Percentiles rank a stretch among this genome's conserved stretches.
These are phyloP conservation scores for Dolichopus griseipennis DNA, from an alignment of 2,888 invertebrate genomes.

Conservation along the genomic window DNA sequence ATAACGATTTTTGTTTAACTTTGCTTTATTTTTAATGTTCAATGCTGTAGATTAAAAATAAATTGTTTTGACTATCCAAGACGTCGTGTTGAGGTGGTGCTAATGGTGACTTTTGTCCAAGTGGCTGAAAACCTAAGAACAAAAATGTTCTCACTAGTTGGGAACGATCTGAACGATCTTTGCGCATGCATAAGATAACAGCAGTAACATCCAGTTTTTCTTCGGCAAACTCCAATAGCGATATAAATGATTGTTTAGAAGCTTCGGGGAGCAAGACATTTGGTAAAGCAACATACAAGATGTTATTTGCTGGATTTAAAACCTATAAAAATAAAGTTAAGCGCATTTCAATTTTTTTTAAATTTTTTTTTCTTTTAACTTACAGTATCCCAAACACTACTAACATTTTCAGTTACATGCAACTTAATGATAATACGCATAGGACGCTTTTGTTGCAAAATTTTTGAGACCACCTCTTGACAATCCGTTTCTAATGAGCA, in stretches of 20 bases:
- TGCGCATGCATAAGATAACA: constrained; percentile 68
- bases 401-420: constrained; percentile 66
- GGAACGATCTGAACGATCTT: constrained; percentile 74
- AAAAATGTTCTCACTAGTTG: constrained; percentile 89
- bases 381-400: constrained; percentile 78
- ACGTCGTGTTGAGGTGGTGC: constrained; percentile 51
- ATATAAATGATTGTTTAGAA: constrained; percentile 91
- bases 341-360: too few relatives aligned
- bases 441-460: constrained; percentile 58
- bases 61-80: constrained; percentile 52
- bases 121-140: constrained; percentile 88
- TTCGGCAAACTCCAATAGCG: constrained; percentile 90
- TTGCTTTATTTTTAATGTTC: constrained; percentile 37
- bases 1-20: too few relatives aligned
- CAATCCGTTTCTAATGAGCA: constrained; percentile 40
- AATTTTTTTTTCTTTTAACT: constrained; percentile 33
- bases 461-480: constrained; percentile 52
- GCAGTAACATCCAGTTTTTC: constrained; percentile 77
- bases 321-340: constrained; percentile 25
- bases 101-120: constrained; percentile 72
- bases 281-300: constrained; percentile 83
- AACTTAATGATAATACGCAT: constrained; percentile 68
- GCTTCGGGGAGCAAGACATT: constrained; percentile 77
- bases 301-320: constrained; percentile 49
- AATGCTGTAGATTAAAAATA: constrained; percentile 45